Base-by-base conservation (phyloP, 1,140 invertebrate species). In the Oscheius sp. region DNA sequence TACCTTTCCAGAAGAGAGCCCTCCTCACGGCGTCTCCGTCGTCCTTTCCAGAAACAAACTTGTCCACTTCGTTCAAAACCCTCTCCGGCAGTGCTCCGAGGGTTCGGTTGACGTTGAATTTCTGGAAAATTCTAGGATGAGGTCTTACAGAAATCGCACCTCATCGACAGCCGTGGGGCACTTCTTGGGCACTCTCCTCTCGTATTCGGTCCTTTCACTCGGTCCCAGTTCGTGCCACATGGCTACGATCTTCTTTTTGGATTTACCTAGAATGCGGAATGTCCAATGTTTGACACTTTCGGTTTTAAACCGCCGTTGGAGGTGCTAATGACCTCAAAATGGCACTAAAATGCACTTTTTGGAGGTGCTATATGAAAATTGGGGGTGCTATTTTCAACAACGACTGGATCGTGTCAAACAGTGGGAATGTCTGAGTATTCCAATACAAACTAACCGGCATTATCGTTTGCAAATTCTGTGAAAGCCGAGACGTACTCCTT, bases 1-100 rank as follows among this genome's bases (percentile, higher is more conserved):
- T 3, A 82, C 82, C 81, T 77, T 83, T 83, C 83, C 82, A 83
- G 38, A 69, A 83, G 18, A 83, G 66, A 1, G 80, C 70, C 23
- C 78, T 65, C 52, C 72, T 62, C 23, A 78, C 35, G 13, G 73
- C 38, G 18, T 75, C 34, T 3, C 74, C 64, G 10, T 79, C 59
- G n/a, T 72, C 38, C 20, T 36, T 32, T 29, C 23, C 42, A 32
- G 42, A 49, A n/a, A n/a, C n/a, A 59, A 64, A 79, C 10, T 68
- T 49, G 20, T 83, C 71, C 26, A 83, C 70, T 35, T 75, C 35
- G n/a, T 79, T 73, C 28, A 84, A 49, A 32, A 79, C 68, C 63
- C 74, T 79, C 65, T 83, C 82, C 0, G 82, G 79, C 35, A 83
- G 67, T n/a, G 83, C 80, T 7, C 82, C 82, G 15, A 83, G 64